phyloP scores from a whole-genome alignment of 2,888 invertebrate genomes.

The Leucophora obtusa region DNA sequence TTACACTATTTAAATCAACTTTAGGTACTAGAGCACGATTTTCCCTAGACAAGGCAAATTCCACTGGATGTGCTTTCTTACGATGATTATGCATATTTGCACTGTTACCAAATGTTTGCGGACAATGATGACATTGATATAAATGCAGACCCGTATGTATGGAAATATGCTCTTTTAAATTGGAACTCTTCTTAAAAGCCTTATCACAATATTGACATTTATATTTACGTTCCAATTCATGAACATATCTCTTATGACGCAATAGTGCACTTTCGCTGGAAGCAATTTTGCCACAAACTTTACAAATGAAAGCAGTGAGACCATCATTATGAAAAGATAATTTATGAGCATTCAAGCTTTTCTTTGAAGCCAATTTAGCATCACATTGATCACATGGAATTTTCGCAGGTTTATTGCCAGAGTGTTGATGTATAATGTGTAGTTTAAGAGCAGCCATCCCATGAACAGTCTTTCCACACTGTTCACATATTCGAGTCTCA shows the following conservation, averaged over 20 bases:
- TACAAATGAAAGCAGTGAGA: constrained; percentile 61
- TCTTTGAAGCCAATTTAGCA: constrained; percentile 50
- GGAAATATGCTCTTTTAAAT: constrained; percentile 68
- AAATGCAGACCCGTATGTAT: constrained; percentile 68
- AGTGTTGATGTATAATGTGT: constrained; percentile 45
- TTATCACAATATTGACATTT: constrained; percentile 67
- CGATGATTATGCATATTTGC: constrained; percentile 69
- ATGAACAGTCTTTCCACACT: constrained; percentile 60
- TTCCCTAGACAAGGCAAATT: constrained; percentile 42
- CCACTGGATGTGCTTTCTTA: constrained; percentile 67
- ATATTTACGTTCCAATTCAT: constrained; percentile 59
- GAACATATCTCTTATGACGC: constrained; percentile 66
- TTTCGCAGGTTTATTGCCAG: constrained; percentile 41
- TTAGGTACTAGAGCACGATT: constrained; percentile 34
- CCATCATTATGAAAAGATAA: constrained; percentile 65
- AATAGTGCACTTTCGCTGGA: constrained; percentile 62
- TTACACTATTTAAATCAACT: constrained; percentile 32
- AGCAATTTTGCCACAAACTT: constrained; percentile 66
- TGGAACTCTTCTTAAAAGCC: constrained; percentile 62
- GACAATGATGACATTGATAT: constrained; percentile 68
- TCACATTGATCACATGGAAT: constrained; percentile 64
- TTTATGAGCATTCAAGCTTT: constrained; percentile 62
- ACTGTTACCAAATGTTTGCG: constrained; percentile 67
- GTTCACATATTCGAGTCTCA: constrained; percentile 54
- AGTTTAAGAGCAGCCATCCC: constrained; percentile 48